Conservation (phyloP, 2,797 vertebrate genomes). For the Sebastolobus altivelis region DNA sequence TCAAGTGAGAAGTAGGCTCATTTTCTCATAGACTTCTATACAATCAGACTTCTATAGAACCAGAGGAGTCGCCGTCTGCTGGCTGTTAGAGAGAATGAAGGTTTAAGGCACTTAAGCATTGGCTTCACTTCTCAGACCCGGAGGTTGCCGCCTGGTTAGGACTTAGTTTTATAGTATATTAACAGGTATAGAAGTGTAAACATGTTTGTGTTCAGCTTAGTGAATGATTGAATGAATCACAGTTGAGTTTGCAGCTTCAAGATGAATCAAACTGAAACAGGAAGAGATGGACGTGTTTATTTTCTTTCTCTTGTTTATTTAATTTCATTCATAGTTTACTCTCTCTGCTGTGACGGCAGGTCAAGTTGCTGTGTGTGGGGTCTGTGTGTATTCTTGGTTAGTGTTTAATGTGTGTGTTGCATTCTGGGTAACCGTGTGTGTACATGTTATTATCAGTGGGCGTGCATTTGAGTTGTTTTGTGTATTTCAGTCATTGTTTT, state of each 20-base stretch:
- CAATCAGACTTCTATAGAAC: no score
- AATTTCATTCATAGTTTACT: conserved; percentile 59
- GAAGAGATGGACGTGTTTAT: neutral
- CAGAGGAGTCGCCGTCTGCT: no score
- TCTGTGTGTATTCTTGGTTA: neutral
- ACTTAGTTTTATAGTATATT: neutral
- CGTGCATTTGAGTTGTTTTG: conserved; percentile 20
- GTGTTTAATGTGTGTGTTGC: conserved; percentile 13
- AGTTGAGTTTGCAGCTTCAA: neutral
- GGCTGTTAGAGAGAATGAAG: no score
- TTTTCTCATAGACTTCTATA: no score
- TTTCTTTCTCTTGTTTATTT: conserved; percentile 5
- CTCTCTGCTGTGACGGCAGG: conserved; percentile 17
- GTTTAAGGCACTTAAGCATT: no score
- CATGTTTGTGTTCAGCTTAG: neutral
- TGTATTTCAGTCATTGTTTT: conserved; percentile 32
- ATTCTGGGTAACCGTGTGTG: conserved; percentile 32
- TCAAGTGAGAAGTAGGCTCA: no score
- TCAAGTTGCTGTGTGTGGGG: conserved; percentile 4
- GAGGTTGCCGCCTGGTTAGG: no score
- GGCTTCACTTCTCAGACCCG: no score
- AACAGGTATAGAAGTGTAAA: neutral
- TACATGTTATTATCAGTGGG: conserved; percentile 29
- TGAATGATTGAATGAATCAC: neutral
- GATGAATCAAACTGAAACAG: neutral